Percentiles rank a stretch among this genome's conserved stretches.
Conservation (phyloP, 1,140 invertebrate species). For the Calephelis virginiensis region DNA sequence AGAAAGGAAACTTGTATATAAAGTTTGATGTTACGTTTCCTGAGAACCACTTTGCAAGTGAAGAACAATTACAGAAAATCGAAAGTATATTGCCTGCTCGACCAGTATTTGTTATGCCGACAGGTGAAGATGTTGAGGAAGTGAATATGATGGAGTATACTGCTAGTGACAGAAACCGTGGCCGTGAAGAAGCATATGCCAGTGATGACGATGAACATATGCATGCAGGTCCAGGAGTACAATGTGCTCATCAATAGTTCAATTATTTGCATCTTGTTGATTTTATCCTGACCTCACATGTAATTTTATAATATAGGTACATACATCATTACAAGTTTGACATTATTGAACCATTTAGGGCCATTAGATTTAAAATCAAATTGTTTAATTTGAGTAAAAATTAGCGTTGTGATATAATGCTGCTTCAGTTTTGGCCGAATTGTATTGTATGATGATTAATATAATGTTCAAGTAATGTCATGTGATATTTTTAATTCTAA, state of each 20-base stretch:
- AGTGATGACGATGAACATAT: conserved; percentile 83
- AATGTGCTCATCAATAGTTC: conserved; percentile 85
- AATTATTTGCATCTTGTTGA: conserved; percentile 49
- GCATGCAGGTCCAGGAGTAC: conserved; percentile 80
- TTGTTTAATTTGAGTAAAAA: not conserved
- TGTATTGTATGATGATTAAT: no score
- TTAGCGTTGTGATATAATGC: conserved; percentile 9
- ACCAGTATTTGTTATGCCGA: conserved; percentile 82
- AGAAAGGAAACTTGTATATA: conserved; percentile 93
- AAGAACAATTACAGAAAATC: conserved; percentile 83
- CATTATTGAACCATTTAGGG: conserved; percentile 10
- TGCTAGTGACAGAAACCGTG: conserved; percentile 71
- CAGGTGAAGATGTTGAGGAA: conserved; percentile 89
- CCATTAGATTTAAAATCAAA: conserved; percentile 8
- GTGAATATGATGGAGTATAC: conserved; percentile 89
- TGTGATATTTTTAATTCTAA: not conserved
- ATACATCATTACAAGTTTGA: conserved; percentile 25
- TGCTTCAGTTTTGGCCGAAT: not conserved
- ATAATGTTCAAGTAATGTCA: conserved; percentile 1
- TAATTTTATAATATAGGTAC: conserved; percentile 62
- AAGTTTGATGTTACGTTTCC: conserved; percentile 93
- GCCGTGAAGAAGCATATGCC: conserved; percentile 82
- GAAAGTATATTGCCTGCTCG: conserved; percentile 86
- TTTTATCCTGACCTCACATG: conserved; percentile 66
- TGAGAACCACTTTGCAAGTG: conserved; percentile 86